Evolutionary conservation across 2,113 vertebrate species (phyloP), one percentile per base, ranked within the genome.

Genomic region (Aphelocoma coerulescens): DNA sequence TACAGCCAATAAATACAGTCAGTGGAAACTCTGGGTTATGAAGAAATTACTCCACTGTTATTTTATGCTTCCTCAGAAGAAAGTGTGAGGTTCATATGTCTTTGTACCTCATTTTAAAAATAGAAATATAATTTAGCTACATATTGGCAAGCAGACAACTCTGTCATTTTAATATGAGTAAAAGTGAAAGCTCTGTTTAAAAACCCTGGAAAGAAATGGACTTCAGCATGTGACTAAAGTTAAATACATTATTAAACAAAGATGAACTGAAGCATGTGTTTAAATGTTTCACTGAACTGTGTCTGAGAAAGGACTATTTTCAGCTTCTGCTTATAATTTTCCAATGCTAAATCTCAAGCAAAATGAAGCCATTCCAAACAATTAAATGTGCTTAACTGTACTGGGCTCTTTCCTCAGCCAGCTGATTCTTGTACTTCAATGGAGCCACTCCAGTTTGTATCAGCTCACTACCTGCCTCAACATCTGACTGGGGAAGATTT

Each of bases 271-370:
- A 91, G 71, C 13, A 2, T 71, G 24, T 80, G 58, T 86, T 81
- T 91, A 88, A 87, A 93, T 57, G 14, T 85, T 91, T 89, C 20
- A 7, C 32, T 62, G 66, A 94, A 91, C 44, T 89, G 65, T 65
- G 55, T 71, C 72, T 4, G 19, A 88, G 39, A 74, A 93, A 74
- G 7, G 5, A 59, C 57, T 95, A 80, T 86, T 95, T 96, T 91
- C 72, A 89, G 72, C 65, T 94, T 74, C 85, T 78, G 48, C 65
- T 91, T 71, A 90, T 46, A 52, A 75, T 88, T 96, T 95, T 94
- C 91, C 94, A 71, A 28, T n/a, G 68, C 11, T 90, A 68, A 80
- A 57, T 26, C 75, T 94, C 49, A 7, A 88, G 26, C 28, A 84
- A 48, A 91, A 83, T 49, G 8, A 93, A 83, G 26, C 35, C 27